Base-by-base conservation (phyloP, 2,888 invertebrate species). In the Leptopterna dolabrata region DNA sequence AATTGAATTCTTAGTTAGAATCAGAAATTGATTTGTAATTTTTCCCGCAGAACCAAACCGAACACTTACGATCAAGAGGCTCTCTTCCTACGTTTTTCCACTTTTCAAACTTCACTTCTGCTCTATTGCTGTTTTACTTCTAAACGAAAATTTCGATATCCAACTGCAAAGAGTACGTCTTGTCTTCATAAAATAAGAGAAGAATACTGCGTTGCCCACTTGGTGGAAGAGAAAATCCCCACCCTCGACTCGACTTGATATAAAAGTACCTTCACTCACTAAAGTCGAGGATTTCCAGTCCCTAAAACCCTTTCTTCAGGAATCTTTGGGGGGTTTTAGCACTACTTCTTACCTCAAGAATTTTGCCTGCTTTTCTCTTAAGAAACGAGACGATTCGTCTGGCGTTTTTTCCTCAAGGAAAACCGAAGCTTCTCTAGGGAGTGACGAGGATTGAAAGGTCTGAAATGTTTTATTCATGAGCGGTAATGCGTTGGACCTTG, bases 401-500 rank as follows among this genome's bases (percentile, higher is more conserved):
- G 14, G n/a, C 14, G n/a, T 51, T 51, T 51, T 47, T 51, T n/a
- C n/a, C n/a, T n/a, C 11, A 9, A 45, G 36, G 36, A 16, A 51
- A 51, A 51, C 51, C 51, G 51, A 51, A 19, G n/a, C 19, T 30
- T 73, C 16, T 14, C 36, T 0, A 2, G 14, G 73, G 73, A 73
- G 16, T 4, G n/a, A n/a, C 16, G 19, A 29, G 83, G 19, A 85
- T 85, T 76, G 45, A 85, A 47, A 14, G 71, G 19, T 11, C 24
- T 78, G 41, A 41, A n/a, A 85, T 85, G 76, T 85, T 85, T 73
- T 85, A 85, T 85, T 85, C 85, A 85, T 85, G 76, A 73, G 27
- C 47, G 1, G 51, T 55, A 85, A 85, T 85, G 85, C 85, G 71
- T 85, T 85, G 73, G 85, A 85, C 85, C 85, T 73, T 73, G 85